Evolutionary conservation across 1,140 invertebrate genomes (phyloP).

Genomic region (Littorina saxatilis): DNA sequence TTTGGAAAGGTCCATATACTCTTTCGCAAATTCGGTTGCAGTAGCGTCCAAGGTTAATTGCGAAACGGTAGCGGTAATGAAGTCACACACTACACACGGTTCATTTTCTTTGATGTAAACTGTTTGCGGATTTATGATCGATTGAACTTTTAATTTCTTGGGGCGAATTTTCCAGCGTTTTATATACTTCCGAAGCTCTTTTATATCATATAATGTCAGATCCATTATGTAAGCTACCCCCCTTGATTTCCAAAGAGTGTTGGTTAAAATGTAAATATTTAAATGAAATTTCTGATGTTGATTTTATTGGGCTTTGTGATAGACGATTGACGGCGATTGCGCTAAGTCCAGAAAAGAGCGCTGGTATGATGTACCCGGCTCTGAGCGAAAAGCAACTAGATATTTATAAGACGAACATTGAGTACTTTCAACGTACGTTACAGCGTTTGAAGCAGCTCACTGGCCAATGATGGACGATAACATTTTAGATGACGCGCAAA

Average conservation of each 20-base stretch:
- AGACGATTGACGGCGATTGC: neutral
- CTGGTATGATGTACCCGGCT: neutral
- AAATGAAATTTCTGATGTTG: no score
- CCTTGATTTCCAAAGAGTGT: neutral
- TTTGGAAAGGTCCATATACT: neutral
- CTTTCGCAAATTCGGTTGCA: no score
- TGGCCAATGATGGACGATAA: neutral
- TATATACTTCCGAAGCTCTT: no score
- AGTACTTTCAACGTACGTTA: neutral
- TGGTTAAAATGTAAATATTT: neutral
- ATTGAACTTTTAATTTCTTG: no score
- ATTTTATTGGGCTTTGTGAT: neutral
- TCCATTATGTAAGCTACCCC: neutral
- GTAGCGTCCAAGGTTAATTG: no score
- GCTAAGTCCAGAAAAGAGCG: neutral
- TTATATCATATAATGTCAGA: neutral
- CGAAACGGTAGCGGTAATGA: no score
- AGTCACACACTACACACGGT: no score
- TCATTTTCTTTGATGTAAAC: no score
- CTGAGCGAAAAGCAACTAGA: neutral
- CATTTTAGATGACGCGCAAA: neutral
- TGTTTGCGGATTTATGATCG: no score
- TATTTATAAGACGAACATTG: neutral
- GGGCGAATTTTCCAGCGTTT: no score
- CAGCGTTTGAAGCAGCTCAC: neutral